Base-by-base conservation (phyloP, 1,140 invertebrate species). In the Pseudomyrmex sp. region DNA sequence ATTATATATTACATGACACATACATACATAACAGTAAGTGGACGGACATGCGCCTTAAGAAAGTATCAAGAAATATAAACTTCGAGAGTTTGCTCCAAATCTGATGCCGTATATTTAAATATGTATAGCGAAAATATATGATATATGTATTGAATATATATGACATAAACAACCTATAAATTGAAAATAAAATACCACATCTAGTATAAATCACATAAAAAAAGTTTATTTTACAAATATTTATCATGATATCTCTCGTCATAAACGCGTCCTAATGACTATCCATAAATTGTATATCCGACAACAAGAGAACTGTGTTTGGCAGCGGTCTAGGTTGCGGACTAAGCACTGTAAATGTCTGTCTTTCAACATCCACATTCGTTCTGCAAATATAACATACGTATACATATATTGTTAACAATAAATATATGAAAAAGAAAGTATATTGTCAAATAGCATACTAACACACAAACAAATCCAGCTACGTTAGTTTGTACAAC, bases 391-490 rank as follows among this genome's bases (percentile, higher is more conserved):
- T 89, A 85, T 91, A 84, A 90, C 10, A 50, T 65, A 73, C 62
- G 48, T 50, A 73, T 44, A n/a, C 13, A 48, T 76, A 12, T 65
- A 18, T n/a, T 26, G 77, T 20, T 61, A 69, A 61, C 54, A 54
- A 50, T 26, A 73, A 76, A 61, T 83, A 75, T 74, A 58, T 48
- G 2, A 9, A 26, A 9, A 20, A 9, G 52, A 15, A 3, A 35
- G 52, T 44, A 69, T 48, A 44, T 68, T 44, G 10, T 35, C 35
- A 35, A 35, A 7, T 35, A 35, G 35, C 54, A 86, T 93, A 97
- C 98, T 97, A 96, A 99, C 98, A 99, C 97, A 91, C 98, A 98
- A 84, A 99, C 96, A 94, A 98, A 99, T 76, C 98, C 98, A 35
- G 97, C 97, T 9, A 99, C 96, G 95, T 99, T 99, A 13, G 97